Evolutionary conservation across 2,797 vertebrate genomes (phyloP), one percentile per base, ranked within the genome.

Genomic region (Crenichthys baileyi): DNA sequence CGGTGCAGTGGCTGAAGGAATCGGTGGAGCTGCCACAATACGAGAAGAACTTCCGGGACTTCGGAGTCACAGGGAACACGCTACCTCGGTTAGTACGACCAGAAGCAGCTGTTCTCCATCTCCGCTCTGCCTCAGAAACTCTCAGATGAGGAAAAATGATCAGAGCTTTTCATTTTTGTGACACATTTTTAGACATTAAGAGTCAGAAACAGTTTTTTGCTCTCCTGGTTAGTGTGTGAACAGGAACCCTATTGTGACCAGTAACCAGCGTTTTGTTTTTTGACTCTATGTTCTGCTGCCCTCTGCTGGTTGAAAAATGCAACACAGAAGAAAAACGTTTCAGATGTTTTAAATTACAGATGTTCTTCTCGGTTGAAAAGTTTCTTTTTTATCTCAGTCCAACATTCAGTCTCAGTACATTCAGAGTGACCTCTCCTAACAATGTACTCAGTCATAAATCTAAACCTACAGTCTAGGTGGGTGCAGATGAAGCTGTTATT

Each of bases 21-120:
- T 97, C 98, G 71, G 98, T 99, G 90, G 98, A 99, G 95, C 95
- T 99, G 83, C 98, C 98, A 18, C 98, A 98, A 51, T 99, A 99
- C 12, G 98, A 98, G 92, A 98, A 91, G 90, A 97, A 97, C 95
- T 99, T 99, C 92, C 95, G 97, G 90, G 97, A 98, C 75, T 97
- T 97, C 92, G 93, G 95, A 87, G 95, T 99, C 74, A 97, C 97
- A 65, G 98, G 98, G 91, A 98, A 98, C 90, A 98, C 97, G 0
- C 95, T 99, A 92, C 98, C 98, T 90, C 98, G 98, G 98, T 99
- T 72, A 93, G 91, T 76, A 5, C 18, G 0, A 0, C 44, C 72
- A 22, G 70, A 13, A 41, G 15, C 76, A 3, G 53, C 29, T 9
- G n/a, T 4, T 31, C 56, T 48, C 13, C 41, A 20, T 41, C 20